Base-by-base conservation (phyloP, 2,113 vertebrate species). In the Trichomycterus rosablanca region DNA sequence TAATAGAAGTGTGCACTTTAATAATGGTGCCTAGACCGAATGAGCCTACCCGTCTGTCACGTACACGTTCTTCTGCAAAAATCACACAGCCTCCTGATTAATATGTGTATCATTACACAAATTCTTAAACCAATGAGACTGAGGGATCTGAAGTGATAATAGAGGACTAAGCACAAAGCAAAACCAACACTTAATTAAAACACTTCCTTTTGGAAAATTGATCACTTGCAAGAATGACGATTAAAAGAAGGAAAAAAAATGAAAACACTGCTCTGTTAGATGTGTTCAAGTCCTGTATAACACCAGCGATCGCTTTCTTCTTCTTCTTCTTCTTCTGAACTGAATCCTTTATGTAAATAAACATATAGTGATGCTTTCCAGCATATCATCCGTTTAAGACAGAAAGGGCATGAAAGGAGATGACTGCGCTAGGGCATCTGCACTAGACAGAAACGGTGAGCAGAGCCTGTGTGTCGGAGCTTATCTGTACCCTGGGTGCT, bases 401-500 rank as follows among this genome's bases (percentile, higher is more conserved):
- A 82, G 80, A 85, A 78, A 82, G 76, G 59, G 70, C 75, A 56
- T 50, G 23, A 43, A 39, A 40, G 39, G 52, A 63, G 16, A 37
- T 53, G 32, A 40, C 35, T 24, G 45, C 57, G 44, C 43, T 70
- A 70, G 79, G 79, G 76, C 76, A 79, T 81, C 76, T 70, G 77
- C 74, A 78, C 70, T 76, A 76, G 59, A 81, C 57, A 62, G 44
- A 62, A 58, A 59, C 20, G 45, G 62, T 57, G 30, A 61, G 50
- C 34, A 55, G 59, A 65, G 59, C 59, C 59, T 63, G 59, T 63
- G 59, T 77, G 80, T 83, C 71, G 79, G 87, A 90, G 89, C 92
- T 94, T 94, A 98, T 97, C 96, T 98, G 88, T 97, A 98, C 87
- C 93, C 95, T 80, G 92, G 96, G 81, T 97, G 95, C 83, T 97